Evolutionary conservation across 2,113 vertebrate genomes (phyloP), one percentile per base, ranked within the genome.

Genomic region (Abramis brama): DNA sequence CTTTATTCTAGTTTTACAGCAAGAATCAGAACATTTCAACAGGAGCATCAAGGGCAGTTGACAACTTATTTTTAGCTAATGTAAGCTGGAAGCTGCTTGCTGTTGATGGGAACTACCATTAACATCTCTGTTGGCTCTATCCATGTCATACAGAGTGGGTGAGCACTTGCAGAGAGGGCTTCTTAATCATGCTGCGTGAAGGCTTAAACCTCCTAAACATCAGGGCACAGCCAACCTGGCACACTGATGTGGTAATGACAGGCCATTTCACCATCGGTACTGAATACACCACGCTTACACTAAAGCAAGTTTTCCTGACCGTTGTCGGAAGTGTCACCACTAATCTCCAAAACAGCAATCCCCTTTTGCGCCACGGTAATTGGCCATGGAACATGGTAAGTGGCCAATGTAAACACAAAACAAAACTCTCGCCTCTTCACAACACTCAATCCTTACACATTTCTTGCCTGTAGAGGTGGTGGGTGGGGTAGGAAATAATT

Each of bases 401-500:
- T 87, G 76, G 79, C 79, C 60, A 59, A 78, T 45, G 83, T 68
- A 90, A 86, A 85, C 75, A 86, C 79, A 81, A 71, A 86, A 64
- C 79, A 81, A 79, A 59, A 36, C 47, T 30, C 23, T 45, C 33
- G 25, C 55, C 80, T 64, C 68, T 85, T 17, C 70, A 80, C 55
- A 62, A 27, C 3, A 23, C 78, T 36, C 43, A 23, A 12, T 55
- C 57, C 25, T 52, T 50, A 82, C 45, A 73, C 59, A 83, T 70
- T 39, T 62, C 86, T 60, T 52, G 60, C 83, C 84, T 80, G 57
- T 47, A 33, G 79, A 52, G 36, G 73, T 78, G 86, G 70, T 81
- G 82, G 79, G 62, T 86, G 85, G 55, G 43, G 64, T 45, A 59
- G 27, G 82, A 27, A 88, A 74, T 89, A 89, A 91, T 89, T 90